phyloP scores from a whole-genome alignment of 2,113 vertebrate genomes.

The Empidonax traillii region DNA sequence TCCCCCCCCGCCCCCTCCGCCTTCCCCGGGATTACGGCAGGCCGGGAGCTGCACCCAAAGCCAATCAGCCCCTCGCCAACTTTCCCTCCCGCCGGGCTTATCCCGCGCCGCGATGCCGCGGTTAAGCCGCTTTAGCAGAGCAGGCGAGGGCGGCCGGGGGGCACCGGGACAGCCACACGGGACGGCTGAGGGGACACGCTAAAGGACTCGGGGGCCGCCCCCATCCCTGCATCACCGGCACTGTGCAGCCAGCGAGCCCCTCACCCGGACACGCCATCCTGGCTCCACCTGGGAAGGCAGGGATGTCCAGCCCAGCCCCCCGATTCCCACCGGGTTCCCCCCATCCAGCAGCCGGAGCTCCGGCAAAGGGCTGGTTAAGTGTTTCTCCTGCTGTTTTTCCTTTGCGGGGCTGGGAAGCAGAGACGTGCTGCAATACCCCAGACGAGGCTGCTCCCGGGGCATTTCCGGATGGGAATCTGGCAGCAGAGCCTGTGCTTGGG shows the following conservation, averaged over 20 bases:
- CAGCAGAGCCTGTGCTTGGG: constrained; percentile 41
- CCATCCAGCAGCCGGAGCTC: background rate
- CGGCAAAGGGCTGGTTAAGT: constrained; percentile 39
- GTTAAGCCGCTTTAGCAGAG: constrained; percentile 44
- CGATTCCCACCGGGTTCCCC: rapidly evolving
- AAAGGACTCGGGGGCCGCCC: background rate
- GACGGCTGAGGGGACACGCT: background rate
- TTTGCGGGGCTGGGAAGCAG: constrained; percentile 39
- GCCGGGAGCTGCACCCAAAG: background rate
- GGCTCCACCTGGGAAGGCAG: background rate
- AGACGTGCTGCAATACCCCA: constrained; percentile 58
- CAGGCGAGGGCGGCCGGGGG: background rate
- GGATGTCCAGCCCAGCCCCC: background rate
- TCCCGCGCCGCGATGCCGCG: background rate
- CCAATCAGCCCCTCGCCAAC: constrained; percentile 47
- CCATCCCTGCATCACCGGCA: background rate
- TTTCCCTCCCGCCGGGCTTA: constrained; percentile 60
- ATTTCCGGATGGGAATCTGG: constrained; percentile 68
- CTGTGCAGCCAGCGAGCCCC: rapidly evolving
- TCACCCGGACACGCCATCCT: rapidly evolving
- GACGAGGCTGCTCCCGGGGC: constrained; percentile 60
- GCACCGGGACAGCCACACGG: background rate
- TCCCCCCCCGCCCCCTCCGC: background rate
- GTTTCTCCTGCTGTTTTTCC: constrained; percentile 49
- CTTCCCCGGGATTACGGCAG: background rate